Percentiles rank a stretch among this genome's conserved stretches.
Conservation (phyloP, 2,888 invertebrate genomes). For the Molorchus minor region DNA sequence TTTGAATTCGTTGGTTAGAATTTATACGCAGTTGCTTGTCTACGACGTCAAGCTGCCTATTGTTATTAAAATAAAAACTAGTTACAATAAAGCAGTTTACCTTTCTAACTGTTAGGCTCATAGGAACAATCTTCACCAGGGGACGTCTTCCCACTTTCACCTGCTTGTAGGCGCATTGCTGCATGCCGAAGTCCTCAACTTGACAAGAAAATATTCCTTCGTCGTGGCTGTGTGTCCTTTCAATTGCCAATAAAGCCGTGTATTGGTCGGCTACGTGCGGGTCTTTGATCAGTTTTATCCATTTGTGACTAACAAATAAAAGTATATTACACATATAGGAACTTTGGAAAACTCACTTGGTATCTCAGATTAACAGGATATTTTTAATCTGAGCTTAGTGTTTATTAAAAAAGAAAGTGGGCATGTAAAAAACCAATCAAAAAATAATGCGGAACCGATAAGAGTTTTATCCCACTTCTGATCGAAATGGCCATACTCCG, state of each 20-base stretch:
- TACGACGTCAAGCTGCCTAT: neutral
- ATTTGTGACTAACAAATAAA: conserved; percentile 69
- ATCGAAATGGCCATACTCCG: neutral
- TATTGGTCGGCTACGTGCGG: conserved; percentile 67
- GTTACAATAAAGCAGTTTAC: conserved; percentile 56
- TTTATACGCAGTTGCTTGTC: too few species aligned
- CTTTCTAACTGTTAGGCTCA: conserved; percentile 76
- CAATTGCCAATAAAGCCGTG: conserved; percentile 77
- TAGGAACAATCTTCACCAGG: conserved; percentile 73
- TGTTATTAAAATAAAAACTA: neutral
- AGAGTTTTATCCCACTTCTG: neutral
- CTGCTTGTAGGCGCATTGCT: conserved; percentile 73
- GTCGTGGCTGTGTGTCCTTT: conserved; percentile 74
- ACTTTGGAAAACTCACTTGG: too few species aligned
- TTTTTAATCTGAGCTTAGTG: too few species aligned
- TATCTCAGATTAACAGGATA: too few species aligned
- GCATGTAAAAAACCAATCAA: too few species aligned
- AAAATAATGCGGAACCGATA: too few species aligned
- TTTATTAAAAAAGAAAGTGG: too few species aligned
- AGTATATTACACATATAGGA: too few species aligned
- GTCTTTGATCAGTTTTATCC: conserved; percentile 67
- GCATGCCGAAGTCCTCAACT: conserved; percentile 74
- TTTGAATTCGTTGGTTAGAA: too few species aligned
- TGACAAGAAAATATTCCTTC: conserved; percentile 84
- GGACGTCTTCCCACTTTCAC: conserved; percentile 73